Percentiles rank a stretch among this genome's conserved stretches.
These are phyloP conservation scores for Drosophila monieri DNA, from an alignment of 2,888 invertebrate genomes.

Conservation along the genomic window DNA sequence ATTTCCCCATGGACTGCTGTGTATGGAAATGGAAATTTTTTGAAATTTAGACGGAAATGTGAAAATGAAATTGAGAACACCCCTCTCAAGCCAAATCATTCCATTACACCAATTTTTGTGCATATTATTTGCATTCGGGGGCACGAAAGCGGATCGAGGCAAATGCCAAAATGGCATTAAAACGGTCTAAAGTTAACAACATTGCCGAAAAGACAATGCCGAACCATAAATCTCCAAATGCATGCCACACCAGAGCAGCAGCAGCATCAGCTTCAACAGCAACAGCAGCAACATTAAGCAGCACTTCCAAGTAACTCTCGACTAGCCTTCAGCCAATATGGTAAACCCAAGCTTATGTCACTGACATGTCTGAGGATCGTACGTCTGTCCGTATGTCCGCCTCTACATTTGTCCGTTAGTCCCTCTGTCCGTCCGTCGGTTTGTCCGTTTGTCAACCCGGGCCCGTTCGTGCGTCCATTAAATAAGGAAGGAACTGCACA, in stretches of 20 bases:
- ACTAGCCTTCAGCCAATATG: constrained; percentile 75
- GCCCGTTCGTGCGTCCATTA: constrained; percentile 72
- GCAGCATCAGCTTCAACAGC: constrained; percentile 39
- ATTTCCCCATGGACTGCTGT: too few species aligned
- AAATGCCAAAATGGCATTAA: constrained; percentile 58
- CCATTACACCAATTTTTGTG: constrained; percentile 63
- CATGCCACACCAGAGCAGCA: constrained; percentile 72
- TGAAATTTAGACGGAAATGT: too few species aligned
- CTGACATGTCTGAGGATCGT: constrained; percentile 71
- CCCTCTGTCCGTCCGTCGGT: constrained; percentile 28
- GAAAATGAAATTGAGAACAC: not conserved
- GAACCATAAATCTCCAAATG: constrained; percentile 78
- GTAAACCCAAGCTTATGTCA: constrained; percentile 77
- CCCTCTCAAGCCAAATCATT: constrained; percentile 28
- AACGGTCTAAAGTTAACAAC: constrained; percentile 66
- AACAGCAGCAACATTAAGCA: constrained; percentile 32
- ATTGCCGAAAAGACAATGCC: constrained; percentile 70
- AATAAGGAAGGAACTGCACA: constrained; percentile 79
- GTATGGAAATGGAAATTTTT: too few species aligned
- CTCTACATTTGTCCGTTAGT: constrained; percentile 23
- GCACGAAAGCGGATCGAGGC: constrained; percentile 32
- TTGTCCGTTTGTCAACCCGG: constrained; percentile 41
- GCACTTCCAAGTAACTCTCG: constrained; percentile 74
- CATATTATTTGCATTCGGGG: constrained; percentile 74
- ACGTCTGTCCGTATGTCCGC: constrained; percentile 33